A percentile compares a stretch with the other conserved stretches of the same genome.
phyloP scores from a whole-genome alignment of 2,797 vertebrate genomes.

The Microchirus variegatus region DNA sequence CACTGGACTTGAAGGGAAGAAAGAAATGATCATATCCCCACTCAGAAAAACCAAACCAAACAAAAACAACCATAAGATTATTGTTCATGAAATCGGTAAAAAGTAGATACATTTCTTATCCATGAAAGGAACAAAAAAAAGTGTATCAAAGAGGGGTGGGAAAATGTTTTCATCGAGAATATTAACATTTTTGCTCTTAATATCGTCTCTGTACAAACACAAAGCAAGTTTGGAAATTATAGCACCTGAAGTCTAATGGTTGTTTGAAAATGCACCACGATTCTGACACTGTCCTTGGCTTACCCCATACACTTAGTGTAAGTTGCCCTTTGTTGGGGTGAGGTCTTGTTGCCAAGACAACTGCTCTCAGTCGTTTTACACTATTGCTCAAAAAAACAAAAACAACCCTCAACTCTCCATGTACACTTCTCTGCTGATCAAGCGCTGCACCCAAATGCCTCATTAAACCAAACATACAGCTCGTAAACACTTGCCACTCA shows the following conservation, averaged over 20 bases:
- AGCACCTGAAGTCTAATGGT: slow-evolving; percentile 82
- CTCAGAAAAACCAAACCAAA: not conserved
- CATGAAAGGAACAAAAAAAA: slow-evolving; percentile 47
- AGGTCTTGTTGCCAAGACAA: slow-evolving; percentile 55
- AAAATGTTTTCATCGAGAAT: slow-evolving; percentile 57
- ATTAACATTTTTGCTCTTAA: slow-evolving; percentile 69
- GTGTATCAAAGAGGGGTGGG: slow-evolving; percentile 65
- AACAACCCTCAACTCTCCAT: slow-evolving; percentile 33
- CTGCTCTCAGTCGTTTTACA: slow-evolving; percentile 61
- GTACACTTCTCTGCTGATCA: slow-evolving; percentile 17
- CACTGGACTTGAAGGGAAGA: slow-evolving; percentile 59
- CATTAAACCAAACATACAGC: slow-evolving; percentile 31
- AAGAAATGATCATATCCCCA: slow-evolving; percentile 43
- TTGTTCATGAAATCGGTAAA: slow-evolving; percentile 58
- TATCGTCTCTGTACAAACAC: slow-evolving; percentile 75
- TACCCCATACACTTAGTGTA: slow-evolving; percentile 41
- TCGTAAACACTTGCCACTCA: slow-evolving; percentile 40
- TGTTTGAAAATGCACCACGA: slow-evolving; percentile 72
- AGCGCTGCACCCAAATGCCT: slow-evolving; percentile 22
- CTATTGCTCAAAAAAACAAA: slow-evolving; percentile 7
- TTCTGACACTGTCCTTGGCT: slow-evolving; percentile 49
- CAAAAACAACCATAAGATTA: slow-evolving; percentile 36
- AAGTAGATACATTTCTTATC: slow-evolving; percentile 54
- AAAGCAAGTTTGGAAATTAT: slow-evolving; percentile 77
- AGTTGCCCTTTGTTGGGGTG: slow-evolving; percentile 52